Evolutionary conservation across 2,888 invertebrate genomes (phyloP).

Genomic region (Geophilus truncorum): DNA sequence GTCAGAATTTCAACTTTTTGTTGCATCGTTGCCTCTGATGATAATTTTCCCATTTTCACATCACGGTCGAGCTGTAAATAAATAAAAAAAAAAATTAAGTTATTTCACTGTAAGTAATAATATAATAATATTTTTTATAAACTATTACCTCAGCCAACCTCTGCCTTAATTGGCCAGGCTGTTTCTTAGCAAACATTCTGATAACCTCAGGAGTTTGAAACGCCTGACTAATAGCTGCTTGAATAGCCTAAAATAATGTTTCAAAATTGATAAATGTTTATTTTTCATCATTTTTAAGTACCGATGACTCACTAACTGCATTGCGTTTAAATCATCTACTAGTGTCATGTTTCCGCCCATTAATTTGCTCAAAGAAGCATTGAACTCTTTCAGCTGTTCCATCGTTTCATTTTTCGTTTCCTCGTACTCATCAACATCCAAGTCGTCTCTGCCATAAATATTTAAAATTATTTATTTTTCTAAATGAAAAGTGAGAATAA

Average conservation of each 20-base stretch:
- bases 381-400: constrained; percentile 65
- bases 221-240: constrained; percentile 66
- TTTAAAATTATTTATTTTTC: neutral
- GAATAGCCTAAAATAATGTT: constrained; percentile 57
- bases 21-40: constrained; percentile 51
- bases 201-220: constrained; percentile 71
- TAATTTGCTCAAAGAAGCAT: constrained; percentile 59
- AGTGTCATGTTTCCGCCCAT: constrained; percentile 64
- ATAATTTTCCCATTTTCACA: constrained; percentile 58
- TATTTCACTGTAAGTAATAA: neutral
- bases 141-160: constrained; percentile 54
- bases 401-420: constrained; percentile 64
- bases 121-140: neutral
- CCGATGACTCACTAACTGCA: constrained; percentile 60
- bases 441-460: constrained; percentile 61
- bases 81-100: neutral
- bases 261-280: neutral
- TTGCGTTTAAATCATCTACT: constrained; percentile 60
- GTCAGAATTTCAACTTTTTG: constrained; percentile 55
- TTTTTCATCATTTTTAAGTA: no score
- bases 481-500: no score
- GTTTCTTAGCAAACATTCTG: constrained; percentile 64
- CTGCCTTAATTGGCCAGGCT: constrained; percentile 61
- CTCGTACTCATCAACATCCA: constrained; percentile 62
- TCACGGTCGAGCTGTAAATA: constrained; percentile 52